Conservation (phyloP, 2,797 vertebrate species). For the Todus mexicanus region DNA sequence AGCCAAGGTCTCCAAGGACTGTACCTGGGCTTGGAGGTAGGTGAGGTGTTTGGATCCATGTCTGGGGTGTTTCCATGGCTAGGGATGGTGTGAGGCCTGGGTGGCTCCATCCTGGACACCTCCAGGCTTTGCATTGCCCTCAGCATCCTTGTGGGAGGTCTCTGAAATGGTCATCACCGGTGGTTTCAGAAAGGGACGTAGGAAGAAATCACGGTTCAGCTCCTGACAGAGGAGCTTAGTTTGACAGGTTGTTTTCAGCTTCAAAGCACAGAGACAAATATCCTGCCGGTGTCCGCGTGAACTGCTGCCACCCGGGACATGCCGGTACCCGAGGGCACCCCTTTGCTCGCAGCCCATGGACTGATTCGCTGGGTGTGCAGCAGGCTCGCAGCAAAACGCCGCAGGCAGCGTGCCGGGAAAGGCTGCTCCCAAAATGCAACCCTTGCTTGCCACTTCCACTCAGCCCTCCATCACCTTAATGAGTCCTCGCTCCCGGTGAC, state of each 20-base stretch:
- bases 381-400: not conserved
- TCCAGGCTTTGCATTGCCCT: not conserved
- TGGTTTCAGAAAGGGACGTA: not conserved
- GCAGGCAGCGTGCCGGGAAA: accelerated
- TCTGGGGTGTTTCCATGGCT: not conserved
- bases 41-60: not conserved
- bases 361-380: not conserved
- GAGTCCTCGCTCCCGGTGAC: not conserved
- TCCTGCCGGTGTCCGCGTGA: not conserved
- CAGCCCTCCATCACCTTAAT: not conserved
- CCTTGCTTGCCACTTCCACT: not conserved
- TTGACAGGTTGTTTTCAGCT: not conserved
- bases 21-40: not conserved
- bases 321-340: not conserved
- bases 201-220: not conserved
- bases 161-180: not conserved
- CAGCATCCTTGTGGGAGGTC: not conserved
- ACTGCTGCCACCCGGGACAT: not conserved
- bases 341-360: accelerated
- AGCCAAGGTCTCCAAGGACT: not conserved
- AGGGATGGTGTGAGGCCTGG: not conserved
- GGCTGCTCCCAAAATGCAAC: not conserved
- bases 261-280: not conserved
- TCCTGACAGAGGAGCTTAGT: not conserved
- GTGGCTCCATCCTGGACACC: not conserved